phyloP scores from a whole-genome alignment of 2,113 vertebrate genomes.

The Ceuthmochares aereus region DNA sequence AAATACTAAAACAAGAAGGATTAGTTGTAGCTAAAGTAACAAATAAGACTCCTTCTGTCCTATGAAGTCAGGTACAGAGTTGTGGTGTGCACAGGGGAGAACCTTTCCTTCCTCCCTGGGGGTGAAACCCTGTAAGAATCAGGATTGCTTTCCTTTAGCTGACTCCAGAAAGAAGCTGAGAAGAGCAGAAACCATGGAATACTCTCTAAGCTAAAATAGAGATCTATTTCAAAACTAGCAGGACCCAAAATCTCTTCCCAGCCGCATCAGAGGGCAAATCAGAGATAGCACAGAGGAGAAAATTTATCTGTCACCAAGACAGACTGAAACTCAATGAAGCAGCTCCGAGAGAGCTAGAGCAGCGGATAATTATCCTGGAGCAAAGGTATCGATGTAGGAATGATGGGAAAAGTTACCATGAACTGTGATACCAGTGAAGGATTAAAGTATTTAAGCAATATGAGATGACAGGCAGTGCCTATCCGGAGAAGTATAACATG shows the following conservation, averaged over 20 bases:
- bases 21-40: neutral
- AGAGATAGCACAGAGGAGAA: neutral
- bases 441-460: slow-evolving; percentile 42
- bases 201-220: neutral
- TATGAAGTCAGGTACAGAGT: rapidly evolving
- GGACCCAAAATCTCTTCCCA: neutral
- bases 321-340: slow-evolving; percentile 24
- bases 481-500: neutral
- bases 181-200: neutral
- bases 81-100: neutral
- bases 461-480: neutral
- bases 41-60: neutral
- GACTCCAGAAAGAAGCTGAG: neutral
- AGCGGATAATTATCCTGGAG: slow-evolving; percentile 32
- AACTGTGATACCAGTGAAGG: slow-evolving; percentile 3
- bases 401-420: slow-evolving; percentile 14
- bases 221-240: neutral
- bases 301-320: neutral
- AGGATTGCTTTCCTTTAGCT: neutral
- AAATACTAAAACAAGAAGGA: neutral
- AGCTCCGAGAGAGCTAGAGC: slow-evolving; percentile 4
- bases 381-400: slow-evolving; percentile 16
- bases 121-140: neutral
- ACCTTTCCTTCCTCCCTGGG: neutral
- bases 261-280: neutral